Conservation (phyloP, 2,113 vertebrate species). For the Sturnira hondurensis region DNA sequence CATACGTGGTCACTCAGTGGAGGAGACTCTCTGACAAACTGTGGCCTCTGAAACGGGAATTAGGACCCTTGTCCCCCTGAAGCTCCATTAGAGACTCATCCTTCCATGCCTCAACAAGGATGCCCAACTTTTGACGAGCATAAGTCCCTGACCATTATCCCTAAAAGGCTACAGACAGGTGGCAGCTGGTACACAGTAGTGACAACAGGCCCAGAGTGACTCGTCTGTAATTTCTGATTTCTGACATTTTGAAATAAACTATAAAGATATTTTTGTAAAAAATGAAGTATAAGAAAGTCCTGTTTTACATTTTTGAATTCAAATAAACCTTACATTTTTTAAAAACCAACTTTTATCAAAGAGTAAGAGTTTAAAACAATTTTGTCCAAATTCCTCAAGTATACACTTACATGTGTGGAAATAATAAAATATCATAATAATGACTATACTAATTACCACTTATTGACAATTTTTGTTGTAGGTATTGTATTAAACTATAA, state of each 20-base stretch:
- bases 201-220: neutral
- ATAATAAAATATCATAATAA: neutral
- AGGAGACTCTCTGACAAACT: neutral
- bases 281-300: neutral
- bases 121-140: neutral
- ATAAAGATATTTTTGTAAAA: neutral
- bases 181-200: neutral
- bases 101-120: neutral
- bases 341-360: neutral
- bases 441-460: neutral
- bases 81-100: neutral
- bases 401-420: neutral
- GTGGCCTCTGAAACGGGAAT: neutral
- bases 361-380: neutral
- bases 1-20: neutral
- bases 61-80: neutral
- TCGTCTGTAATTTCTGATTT: neutral
- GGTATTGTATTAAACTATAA: neutral
- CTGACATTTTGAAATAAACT: neutral
- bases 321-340: neutral
- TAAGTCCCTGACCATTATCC: neutral
- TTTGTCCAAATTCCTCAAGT: neutral
- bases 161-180: neutral
- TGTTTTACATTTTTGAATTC: slow-evolving; percentile 21
- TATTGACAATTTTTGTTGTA: neutral